A percentile compares a stretch with the other conserved stretches of the same genome.
Conservation (phyloP, 2,888 invertebrate genomes). For the Orchestes rusci region DNA sequence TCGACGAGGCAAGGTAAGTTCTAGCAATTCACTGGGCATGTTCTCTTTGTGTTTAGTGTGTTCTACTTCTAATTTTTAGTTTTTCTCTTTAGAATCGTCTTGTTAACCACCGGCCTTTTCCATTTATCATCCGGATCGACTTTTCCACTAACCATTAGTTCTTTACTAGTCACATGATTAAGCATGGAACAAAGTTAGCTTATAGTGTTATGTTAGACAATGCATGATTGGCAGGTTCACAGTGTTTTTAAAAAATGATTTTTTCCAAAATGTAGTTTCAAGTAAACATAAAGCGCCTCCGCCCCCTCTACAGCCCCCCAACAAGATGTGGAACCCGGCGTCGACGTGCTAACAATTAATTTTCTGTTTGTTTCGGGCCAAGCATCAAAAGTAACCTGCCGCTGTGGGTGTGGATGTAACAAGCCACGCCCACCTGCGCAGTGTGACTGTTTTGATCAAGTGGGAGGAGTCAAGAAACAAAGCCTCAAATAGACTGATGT, state of each 20-base stretch:
- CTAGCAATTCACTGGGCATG: neutral
- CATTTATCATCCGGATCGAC: conserved; percentile 18
- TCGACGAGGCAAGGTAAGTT: conserved; percentile 55
- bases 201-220: no score
- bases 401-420: no score
- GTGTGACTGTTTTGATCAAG: no score
- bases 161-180: conserved; percentile 1
- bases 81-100: conserved; percentile 21
- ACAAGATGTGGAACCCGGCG: conserved; percentile 16
- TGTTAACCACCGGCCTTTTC: conserved; percentile 20
- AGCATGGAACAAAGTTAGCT: no score
- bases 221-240: conserved; percentile 1
- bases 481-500: no score
- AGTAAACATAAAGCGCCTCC: conserved; percentile 21
- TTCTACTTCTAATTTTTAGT: conserved; percentile 9
- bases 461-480: no score
- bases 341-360: conserved; percentile 20
- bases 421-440: no score
- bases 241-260: neutral
- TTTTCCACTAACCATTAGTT: conserved; percentile 14
- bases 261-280: conserved; percentile 8
- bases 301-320: conserved; percentile 14
- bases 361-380: neutral
- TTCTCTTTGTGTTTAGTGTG: neutral
- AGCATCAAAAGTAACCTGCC: no score